These are phyloP conservation scores for Pelmatolapia mariae DNA, from an alignment of 2,113 vertebrate genomes.

Conservation along the genomic window DNA sequence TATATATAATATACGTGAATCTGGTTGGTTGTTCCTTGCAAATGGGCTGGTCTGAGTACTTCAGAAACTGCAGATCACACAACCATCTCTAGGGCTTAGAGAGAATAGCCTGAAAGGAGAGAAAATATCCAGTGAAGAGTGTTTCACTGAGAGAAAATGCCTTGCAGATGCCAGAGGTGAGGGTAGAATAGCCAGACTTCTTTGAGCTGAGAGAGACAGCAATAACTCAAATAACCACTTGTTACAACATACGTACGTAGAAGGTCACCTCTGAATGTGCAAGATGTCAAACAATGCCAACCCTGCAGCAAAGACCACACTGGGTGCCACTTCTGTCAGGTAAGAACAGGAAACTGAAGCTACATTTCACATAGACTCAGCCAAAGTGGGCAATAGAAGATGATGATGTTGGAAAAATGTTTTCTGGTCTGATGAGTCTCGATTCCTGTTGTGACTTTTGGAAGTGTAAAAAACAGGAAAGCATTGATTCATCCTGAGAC, in stretches of 20 bases:
- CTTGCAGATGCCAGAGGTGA: neutral
- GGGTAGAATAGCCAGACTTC: neutral
- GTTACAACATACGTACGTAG: neutral
- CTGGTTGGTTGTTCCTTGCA: neutral
- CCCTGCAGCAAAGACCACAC: neutral
- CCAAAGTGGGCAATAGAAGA: neutral
- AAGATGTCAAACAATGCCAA: neutral
- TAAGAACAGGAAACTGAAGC: neutral
- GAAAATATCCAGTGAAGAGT: neutral
- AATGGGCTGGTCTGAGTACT: neutral
- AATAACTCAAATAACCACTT: neutral
- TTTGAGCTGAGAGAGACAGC: neutral
- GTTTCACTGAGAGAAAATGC: neutral
- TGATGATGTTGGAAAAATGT: neutral
- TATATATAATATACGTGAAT: neutral
- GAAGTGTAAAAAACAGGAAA: neutral
- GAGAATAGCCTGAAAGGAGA: neutral
- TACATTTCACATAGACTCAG: neutral
- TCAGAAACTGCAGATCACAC: neutral
- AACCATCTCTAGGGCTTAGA: neutral
- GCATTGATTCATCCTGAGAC: neutral
- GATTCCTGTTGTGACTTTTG: neutral
- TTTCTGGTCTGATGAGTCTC: neutral
- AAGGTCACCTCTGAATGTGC: neutral
- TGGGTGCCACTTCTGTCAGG: neutral